Evolutionary conservation across 2,113 vertebrate genomes (phyloP).

Genomic region (Saccopteryx bilineata): DNA sequence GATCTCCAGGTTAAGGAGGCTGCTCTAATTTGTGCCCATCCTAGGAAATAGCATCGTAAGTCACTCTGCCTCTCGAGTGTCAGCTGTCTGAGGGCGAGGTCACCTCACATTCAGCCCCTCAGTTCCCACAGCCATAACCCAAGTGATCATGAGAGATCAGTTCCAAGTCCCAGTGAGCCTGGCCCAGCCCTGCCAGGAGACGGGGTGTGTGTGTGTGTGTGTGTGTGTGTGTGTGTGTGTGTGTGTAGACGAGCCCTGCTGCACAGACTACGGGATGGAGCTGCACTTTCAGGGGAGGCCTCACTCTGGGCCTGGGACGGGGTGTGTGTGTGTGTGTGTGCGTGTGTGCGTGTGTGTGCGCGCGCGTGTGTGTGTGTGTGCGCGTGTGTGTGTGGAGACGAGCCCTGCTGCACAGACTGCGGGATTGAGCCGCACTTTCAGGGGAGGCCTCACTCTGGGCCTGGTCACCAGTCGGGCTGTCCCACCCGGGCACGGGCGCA

Average conservation of each 20-base stretch:
- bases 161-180: not conserved
- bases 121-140: not conserved
- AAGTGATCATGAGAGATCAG: rapidly evolving
- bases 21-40: not conserved
- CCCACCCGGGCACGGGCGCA: rapidly evolving
- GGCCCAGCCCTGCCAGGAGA: rapidly evolving
- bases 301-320: not conserved
- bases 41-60: not conserved
- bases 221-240: no score
- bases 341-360: no score
- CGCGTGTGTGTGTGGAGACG: no score
- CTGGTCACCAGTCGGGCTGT: not conserved
- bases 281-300: no score
- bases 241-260: no score
- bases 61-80: not conserved
- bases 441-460: not conserved
- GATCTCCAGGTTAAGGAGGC: not conserved
- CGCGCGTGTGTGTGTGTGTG: no score
- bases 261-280: no score
- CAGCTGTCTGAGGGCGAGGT: no score
- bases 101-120: rapidly evolving
- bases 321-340: no score
- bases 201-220: no score
- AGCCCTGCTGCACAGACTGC: no score
- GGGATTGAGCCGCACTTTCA: no score